Evolutionary conservation across 2,888 invertebrate species (phyloP).

Genomic region (Temnothorax unifasciatus): DNA sequence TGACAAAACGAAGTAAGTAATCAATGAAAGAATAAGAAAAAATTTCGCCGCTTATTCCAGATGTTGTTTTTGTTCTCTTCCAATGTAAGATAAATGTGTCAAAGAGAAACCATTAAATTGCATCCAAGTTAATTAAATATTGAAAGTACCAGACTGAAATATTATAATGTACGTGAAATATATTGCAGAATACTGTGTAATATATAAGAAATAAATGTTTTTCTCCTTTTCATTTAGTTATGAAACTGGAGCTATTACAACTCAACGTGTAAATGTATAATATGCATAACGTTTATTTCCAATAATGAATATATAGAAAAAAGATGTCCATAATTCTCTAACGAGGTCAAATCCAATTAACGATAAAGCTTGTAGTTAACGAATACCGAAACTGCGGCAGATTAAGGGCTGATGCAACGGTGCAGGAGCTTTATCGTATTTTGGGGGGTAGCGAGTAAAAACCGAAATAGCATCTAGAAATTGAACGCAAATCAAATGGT

Average conservation of each 20-base stretch:
- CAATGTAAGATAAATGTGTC: not conserved
- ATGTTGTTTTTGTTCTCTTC: not conserved
- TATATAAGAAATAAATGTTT: not conserved
- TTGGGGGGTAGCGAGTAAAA: constrained; percentile 32
- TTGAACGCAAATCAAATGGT: constrained; percentile 67
- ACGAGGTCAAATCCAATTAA: constrained; percentile 34
- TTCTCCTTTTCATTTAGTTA: not conserved
- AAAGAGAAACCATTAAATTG: not conserved
- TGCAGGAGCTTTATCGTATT: constrained; percentile 9
- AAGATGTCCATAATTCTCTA: not conserved
- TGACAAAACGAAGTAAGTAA: not conserved
- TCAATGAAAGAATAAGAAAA: not conserved
- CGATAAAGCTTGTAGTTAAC: constrained; percentile 22
- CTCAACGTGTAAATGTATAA: not conserved
- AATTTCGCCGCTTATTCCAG: not conserved
- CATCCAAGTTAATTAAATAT: not conserved
- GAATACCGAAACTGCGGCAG: constrained; percentile 21
- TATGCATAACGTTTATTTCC: not conserved
- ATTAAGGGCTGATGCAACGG: constrained; percentile 38
- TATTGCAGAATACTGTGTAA: not conserved
- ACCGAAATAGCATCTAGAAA: constrained; percentile 61
- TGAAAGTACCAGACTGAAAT: not conserved
- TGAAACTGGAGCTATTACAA: not conserved
- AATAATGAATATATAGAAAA: not conserved
- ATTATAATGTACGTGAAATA: not conserved